phyloP scores from a whole-genome alignment of 2,888 invertebrate genomes.

The Protonemura montana region DNA sequence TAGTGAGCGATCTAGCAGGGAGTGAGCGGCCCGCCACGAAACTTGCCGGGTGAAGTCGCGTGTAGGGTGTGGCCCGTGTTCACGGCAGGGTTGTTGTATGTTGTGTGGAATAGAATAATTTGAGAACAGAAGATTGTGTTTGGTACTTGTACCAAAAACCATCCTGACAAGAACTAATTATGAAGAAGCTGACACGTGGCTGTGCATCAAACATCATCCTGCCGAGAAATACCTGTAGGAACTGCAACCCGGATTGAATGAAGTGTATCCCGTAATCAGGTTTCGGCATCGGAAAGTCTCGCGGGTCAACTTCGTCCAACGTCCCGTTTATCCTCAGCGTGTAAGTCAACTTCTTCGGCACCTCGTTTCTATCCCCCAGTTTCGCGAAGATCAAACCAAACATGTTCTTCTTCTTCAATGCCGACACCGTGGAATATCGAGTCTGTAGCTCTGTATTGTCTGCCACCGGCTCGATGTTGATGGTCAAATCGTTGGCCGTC shows the following conservation, averaged over 20 bases:
- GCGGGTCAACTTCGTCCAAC: background rate
- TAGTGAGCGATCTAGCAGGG: no score
- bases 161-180: no score
- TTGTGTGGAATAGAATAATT: no score
- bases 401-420: background rate
- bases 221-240: background rate
- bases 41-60: no score
- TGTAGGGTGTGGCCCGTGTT: no score
- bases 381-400: background rate
- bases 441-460: background rate
- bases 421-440: background rate
- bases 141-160: no score
- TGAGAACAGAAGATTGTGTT: no score
- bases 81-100: no score
- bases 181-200: no score
- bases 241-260: background rate
- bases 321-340: background rate
- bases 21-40: no score
- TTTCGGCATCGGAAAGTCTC: background rate
- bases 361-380: background rate
- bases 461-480: background rate
- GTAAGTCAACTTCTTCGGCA: background rate
- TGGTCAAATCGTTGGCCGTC: background rate
- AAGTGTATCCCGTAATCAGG: background rate
- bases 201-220: no score